Conservation (phyloP, 37 sponge, comb jelly and placozoan species). For the Oopsacas minuta region DNA sequence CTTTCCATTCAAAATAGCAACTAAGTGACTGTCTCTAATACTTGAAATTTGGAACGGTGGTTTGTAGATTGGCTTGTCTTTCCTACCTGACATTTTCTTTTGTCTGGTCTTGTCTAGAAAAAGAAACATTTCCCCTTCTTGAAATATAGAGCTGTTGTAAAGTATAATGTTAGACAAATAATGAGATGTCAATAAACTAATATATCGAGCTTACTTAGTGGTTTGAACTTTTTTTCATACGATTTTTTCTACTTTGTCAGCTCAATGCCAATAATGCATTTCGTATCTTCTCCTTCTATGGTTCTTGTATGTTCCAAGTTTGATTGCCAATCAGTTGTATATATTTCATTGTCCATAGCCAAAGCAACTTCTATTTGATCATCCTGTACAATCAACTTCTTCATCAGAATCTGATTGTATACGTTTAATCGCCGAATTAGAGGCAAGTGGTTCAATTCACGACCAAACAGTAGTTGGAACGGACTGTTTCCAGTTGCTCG, state of each 20-base stretch:
- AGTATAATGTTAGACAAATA: too few relatives aligned
- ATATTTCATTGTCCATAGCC: not conserved
- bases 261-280: not conserved
- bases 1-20: not conserved
- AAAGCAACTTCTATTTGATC: not conserved
- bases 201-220: not conserved
- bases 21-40: not conserved
- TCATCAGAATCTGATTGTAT: not conserved
- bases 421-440: not conserved
- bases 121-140: slow-evolving; percentile 12
- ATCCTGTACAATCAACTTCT: not conserved
- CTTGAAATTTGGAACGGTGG: not conserved
- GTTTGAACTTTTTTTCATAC: slow-evolving; percentile 9
- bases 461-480: slow-evolving; percentile 9
- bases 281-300: slow-evolving; percentile 11
- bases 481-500: slow-evolving; percentile 11
- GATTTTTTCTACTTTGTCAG: not conserved
- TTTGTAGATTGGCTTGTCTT: slow-evolving; percentile 13
- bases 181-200: too few relatives aligned
- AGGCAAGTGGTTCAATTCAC: not conserved
- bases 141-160: not conserved
- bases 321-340: slow-evolving; percentile 2
- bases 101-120: not conserved
- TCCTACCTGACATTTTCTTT: slow-evolving; percentile 15
- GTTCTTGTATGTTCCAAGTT: not conserved